Evolutionary conservation across 2,113 vertebrate genomes (phyloP).

Genomic region (Odobenus rosmarus): DNA sequence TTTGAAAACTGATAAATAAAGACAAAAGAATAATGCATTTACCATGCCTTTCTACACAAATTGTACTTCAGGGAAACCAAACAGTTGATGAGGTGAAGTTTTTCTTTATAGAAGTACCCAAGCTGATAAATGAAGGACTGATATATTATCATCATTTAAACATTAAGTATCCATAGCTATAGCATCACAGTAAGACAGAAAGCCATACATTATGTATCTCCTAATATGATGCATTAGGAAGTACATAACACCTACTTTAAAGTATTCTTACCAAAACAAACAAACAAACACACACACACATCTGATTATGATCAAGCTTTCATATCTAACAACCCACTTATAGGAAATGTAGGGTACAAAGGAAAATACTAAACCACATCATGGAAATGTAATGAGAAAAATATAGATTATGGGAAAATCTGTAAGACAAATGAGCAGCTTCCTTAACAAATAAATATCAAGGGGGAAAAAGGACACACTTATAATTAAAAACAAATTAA

Average conservation of each 20-base stretch:
- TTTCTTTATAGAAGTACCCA: neutral
- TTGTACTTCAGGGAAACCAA: neutral
- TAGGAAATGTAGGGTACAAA: neutral
- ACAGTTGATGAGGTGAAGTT: neutral
- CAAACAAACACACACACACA: neutral
- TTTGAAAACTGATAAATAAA: neutral
- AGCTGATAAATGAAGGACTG: neutral
- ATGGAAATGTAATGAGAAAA: neutral
- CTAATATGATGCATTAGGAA: neutral
- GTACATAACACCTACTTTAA: neutral
- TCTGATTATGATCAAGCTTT: neutral
- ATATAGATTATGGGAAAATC: neutral
- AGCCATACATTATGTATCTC: neutral
- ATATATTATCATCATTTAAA: neutral
- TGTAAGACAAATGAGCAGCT: neutral
- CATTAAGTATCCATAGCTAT: neutral
- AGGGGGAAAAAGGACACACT: neutral
- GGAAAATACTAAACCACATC: neutral
- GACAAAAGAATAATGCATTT: neutral
- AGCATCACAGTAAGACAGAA: neutral
- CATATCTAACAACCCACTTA: neutral
- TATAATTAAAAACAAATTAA: neutral
- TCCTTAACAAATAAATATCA: neutral
- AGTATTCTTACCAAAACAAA: neutral
- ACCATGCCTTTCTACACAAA: neutral